Evolutionary conservation across 2,888 invertebrate genomes (phyloP), one percentile per base, ranked within the genome.

Genomic region (Allygus modestus): DNA sequence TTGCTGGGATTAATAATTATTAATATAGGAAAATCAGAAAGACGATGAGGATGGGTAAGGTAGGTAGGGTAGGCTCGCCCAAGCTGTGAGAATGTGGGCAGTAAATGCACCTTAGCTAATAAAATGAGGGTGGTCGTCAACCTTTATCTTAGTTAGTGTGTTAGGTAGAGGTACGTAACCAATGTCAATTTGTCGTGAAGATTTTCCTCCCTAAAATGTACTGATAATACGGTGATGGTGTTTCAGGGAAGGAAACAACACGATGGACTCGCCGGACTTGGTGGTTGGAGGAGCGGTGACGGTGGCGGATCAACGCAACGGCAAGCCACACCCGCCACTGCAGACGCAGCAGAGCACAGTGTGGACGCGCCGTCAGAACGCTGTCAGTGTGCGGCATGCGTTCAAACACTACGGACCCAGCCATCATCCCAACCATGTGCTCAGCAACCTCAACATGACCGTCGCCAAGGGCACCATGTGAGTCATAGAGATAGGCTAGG

Each of bases 391-490:
- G 86, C 92, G 96, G 88, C 95, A 96, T 90, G 97, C 97, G 43
- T 96, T 94, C 92, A 98, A 98, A 90, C 94, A 95, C 88, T 98
- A 97, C 90, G 98, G 98, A 87, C 95, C 95, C 88, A 96, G 95
- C 90, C 97, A 96, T 90, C 94, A 96, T 88, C 95, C 96, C 83
- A 96, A 97, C 90, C 95, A 96, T 88, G 97, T 98, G 71, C 93
- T 98, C 86, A 95, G 95, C 89, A 96, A 97, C 91, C 94, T 98
- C 86, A 96, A 96, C 91, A 97, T 98, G 96, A 97, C 97, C 84
- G 98, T 98, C 86, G 96, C 96, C 88, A 97, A 97, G 91, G 98
- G 98, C 89, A 96, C 97, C 87, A 98, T 98, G 98, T 98, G 91
- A 97, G 97, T 95, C 20, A 28, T 37, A 37, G n/a, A n/a, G n/a